Evolutionary conservation across 2,113 vertebrate species (phyloP).

Genomic region (Grus americana): DNA sequence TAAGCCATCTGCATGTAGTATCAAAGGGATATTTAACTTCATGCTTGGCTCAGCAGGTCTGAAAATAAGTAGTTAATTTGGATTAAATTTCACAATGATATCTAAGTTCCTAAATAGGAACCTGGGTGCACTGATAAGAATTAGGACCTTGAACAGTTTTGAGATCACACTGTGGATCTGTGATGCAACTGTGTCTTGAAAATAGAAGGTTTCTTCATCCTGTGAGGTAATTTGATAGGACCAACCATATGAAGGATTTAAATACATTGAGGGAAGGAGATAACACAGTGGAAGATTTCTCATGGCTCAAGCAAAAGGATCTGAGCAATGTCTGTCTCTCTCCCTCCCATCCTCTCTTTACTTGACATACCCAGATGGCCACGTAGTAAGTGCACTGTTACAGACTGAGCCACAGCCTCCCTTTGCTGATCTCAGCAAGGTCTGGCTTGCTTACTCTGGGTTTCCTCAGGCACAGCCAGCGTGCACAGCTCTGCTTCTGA

Average conservation of each 20-base stretch:
- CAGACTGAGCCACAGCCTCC: background rate
- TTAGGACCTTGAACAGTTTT: background rate
- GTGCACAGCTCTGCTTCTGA: background rate
- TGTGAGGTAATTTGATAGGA: background rate
- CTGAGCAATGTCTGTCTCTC: background rate
- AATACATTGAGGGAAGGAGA: background rate
- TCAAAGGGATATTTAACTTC: background rate
- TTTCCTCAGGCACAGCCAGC: background rate
- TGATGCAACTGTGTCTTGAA: background rate
- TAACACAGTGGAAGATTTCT: background rate
- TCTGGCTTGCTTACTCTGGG: constrained; percentile 5
- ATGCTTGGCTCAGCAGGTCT: background rate
- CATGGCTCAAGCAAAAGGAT: background rate
- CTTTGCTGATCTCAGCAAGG: background rate
- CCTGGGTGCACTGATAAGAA: background rate
- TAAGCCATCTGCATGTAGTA: background rate
- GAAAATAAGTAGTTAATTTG: background rate
- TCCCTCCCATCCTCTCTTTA: background rate
- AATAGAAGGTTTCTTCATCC: background rate
- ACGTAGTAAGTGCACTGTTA: background rate
- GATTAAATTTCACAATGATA: background rate
- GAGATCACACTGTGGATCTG: background rate
- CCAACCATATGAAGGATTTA: background rate
- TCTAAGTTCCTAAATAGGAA: background rate
- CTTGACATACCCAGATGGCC: background rate